These are phyloP conservation scores for Bembecia ichneumoniformis DNA, from an alignment of 2,888 invertebrate genomes.

Conservation along the genomic window DNA sequence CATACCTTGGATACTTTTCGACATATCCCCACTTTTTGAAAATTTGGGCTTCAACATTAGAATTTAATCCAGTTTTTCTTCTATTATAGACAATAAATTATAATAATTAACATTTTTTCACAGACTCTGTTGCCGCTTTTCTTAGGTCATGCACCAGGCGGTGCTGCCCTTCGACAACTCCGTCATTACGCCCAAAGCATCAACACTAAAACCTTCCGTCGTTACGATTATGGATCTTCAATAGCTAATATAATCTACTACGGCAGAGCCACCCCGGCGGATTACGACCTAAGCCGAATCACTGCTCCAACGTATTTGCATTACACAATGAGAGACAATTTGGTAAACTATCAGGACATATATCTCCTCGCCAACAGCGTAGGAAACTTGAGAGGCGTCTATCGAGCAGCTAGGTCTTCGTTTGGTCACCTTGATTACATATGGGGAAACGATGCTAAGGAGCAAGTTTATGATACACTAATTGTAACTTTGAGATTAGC, in stretches of 20 bases:
- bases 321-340: slow-evolving; percentile 24
- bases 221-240: slow-evolving; percentile 22
- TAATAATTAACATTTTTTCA: background rate
- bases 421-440: slow-evolving; percentile 39
- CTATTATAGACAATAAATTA: too few relatives aligned
- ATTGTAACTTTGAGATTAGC: slow-evolving; percentile 22
- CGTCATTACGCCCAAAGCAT: slow-evolving; percentile 38
- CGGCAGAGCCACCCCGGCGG: slow-evolving; percentile 26
- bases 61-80: too few relatives aligned
- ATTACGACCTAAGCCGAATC: slow-evolving; percentile 25
- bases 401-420: background rate
- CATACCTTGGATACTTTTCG: too few relatives aligned
- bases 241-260: slow-evolving; percentile 27
- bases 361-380: slow-evolving; percentile 16
- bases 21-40: too few relatives aligned
- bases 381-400: slow-evolving; percentile 16
- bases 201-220: slow-evolving; percentile 25
- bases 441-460: slow-evolving; percentile 28
- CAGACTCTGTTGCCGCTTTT: slow-evolving; percentile 41
- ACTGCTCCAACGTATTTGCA: slow-evolving; percentile 27
- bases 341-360: slow-evolving; percentile 26
- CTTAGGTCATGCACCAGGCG: slow-evolving; percentile 36
- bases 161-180: slow-evolving; percentile 34
- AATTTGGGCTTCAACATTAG: too few relatives aligned
- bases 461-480: slow-evolving; percentile 21